Evolutionary conservation across 1,140 invertebrate species (phyloP).

Genomic region (Amyelois transitella): DNA sequence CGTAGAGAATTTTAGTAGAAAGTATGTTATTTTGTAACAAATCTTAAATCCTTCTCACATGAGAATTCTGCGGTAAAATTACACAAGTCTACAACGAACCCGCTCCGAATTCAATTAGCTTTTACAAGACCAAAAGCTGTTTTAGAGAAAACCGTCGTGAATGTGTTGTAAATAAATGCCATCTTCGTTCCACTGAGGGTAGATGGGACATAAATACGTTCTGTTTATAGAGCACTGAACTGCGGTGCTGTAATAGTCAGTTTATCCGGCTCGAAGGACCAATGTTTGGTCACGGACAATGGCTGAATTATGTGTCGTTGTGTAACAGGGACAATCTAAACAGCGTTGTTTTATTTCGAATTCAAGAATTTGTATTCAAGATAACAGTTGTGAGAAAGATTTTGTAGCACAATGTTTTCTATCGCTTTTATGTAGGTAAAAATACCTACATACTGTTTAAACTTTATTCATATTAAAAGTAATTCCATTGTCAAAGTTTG

Average conservation of each 20-base stretch:
- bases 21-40: not conserved
- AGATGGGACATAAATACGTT: not conserved
- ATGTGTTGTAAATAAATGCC: not conserved
- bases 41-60: not conserved
- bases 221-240: conserved; percentile 2
- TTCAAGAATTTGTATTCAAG: no score
- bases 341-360: not conserved
- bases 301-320: not conserved
- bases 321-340: not conserved
- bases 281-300: not conserved
- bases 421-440: no score
- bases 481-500: no score
- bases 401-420: no score
- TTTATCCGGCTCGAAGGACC: conserved; percentile 2
- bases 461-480: no score
- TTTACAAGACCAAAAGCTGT: not conserved
- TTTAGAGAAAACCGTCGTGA: not conserved
- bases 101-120: conserved; percentile 1
- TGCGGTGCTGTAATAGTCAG: not conserved
- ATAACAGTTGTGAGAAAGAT: no score
- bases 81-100: not conserved
- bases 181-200: not conserved
- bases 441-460: no score
- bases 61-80: not conserved
- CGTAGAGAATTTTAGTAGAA: no score